Conservation (phyloP, 37 sponge, comb jelly and placozoan genomes). For the Cliona cf. orientalis region DNA sequence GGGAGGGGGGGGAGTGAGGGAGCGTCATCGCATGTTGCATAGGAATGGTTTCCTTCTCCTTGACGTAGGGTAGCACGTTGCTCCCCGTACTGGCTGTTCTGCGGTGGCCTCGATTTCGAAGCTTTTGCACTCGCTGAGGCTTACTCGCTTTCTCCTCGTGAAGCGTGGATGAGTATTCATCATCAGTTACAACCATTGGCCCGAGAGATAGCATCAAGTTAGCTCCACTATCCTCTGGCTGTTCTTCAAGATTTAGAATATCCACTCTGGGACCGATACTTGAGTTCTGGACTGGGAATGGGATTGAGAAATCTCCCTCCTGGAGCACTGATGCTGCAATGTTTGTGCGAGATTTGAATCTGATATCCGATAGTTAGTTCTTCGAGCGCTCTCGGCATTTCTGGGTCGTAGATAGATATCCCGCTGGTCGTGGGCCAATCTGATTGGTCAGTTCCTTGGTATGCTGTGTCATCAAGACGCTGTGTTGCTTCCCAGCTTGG, state of each 20-base stretch:
- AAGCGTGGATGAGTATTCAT: slow-evolving; percentile 3
- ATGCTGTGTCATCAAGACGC: slow-evolving; percentile 16
- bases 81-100: slow-evolving; percentile 57
- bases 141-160: slow-evolving; percentile 3
- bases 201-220: slow-evolving; percentile 16
- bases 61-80: neutral
- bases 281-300: slow-evolving; percentile 5
- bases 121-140: slow-evolving; percentile 12
- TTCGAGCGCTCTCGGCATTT: slow-evolving; percentile 40
- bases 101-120: slow-evolving; percentile 19
- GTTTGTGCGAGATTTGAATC: slow-evolving; percentile 3
- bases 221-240: neutral
- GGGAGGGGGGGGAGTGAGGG: neutral
- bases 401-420: neutral
- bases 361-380: slow-evolving; percentile 37
- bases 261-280: neutral
- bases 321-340: neutral
- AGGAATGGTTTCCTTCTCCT: no score
- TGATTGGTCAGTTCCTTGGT: slow-evolving; percentile 12
- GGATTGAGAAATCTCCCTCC: slow-evolving; percentile 19
- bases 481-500: slow-evolving; percentile 46
- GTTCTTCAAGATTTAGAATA: slow-evolving; percentile 46
- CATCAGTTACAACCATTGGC: slow-evolving; percentile 55
- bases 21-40: no score
- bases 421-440: neutral